A percentile compares a stretch with the other conserved stretches of the same genome.
phyloP scores from a whole-genome alignment of 2,113 vertebrate species.

The Nipponia nippon region DNA sequence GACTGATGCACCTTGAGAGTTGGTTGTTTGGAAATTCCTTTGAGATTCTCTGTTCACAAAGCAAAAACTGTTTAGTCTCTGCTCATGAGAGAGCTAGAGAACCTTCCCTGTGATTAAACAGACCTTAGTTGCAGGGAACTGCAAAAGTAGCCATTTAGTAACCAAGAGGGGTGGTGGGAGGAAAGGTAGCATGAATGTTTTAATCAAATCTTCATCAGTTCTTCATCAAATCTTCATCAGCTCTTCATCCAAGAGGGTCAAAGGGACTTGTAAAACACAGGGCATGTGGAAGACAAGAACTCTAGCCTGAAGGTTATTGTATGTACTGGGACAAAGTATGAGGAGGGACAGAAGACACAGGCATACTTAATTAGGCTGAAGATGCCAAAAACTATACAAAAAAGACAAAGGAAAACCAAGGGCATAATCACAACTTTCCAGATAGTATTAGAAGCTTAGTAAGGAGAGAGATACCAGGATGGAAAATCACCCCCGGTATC shows the following conservation, averaged over 20 bases:
- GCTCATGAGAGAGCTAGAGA: background rate
- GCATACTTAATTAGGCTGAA: background rate
- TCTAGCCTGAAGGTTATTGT: background rate
- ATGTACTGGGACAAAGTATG: background rate
- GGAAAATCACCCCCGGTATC: background rate
- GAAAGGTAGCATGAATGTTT: background rate
- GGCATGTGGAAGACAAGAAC: background rate
- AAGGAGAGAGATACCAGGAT: background rate
- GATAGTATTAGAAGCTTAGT: background rate
- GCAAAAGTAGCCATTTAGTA: background rate
- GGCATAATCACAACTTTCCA: background rate
- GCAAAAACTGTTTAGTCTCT: background rate
- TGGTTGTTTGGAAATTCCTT: background rate
- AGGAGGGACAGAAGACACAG: background rate
- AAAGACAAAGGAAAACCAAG: background rate
- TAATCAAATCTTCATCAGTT: background rate
- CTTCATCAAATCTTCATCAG: too few species aligned
- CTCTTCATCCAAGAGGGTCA: background rate
- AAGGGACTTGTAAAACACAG: background rate
- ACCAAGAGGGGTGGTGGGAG: rapidly evolving
- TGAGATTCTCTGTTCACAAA: background rate
- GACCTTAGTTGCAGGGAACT: background rate
- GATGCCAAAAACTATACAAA: background rate
- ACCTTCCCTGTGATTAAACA: background rate
- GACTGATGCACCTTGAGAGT: background rate